Evolutionary conservation across 2,113 vertebrate genomes (phyloP).

Genomic region (Jacana jacana): DNA sequence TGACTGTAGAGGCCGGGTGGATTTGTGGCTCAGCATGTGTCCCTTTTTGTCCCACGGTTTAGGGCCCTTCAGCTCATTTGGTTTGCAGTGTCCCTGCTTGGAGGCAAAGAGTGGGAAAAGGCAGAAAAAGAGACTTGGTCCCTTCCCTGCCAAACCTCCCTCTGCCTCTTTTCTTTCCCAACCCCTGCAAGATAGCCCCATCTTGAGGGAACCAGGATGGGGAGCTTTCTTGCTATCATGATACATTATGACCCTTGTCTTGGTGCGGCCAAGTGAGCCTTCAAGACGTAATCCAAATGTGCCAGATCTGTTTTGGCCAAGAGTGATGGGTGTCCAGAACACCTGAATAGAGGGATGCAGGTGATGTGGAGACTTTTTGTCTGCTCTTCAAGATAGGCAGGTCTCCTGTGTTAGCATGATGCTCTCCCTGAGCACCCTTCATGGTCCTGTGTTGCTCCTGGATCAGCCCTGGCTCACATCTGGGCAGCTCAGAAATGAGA

Average conservation of each 20-base stretch:
- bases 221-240: neutral
- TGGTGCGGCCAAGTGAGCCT: neutral
- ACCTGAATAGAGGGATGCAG: accelerated
- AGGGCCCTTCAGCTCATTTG: neutral
- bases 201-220: neutral
- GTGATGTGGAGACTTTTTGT: neutral
- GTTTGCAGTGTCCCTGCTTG: neutral
- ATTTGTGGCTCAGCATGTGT: accelerated
- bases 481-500: neutral
- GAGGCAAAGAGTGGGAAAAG: neutral
- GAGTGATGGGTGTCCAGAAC: neutral
- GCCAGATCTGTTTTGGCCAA: neutral
- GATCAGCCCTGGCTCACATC: neutral
- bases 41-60: neutral
- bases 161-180: neutral
- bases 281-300: neutral
- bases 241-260: neutral
- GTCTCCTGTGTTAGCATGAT: neutral
- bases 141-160: neutral
- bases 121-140: neutral
- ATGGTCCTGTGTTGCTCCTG: neutral
- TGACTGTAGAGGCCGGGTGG: neutral
- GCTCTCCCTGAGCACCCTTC: neutral
- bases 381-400: neutral
- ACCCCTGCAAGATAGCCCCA: accelerated